phyloP scores from a whole-genome alignment of 2,113 vertebrate genomes.

The Crotalus tigris region DNA sequence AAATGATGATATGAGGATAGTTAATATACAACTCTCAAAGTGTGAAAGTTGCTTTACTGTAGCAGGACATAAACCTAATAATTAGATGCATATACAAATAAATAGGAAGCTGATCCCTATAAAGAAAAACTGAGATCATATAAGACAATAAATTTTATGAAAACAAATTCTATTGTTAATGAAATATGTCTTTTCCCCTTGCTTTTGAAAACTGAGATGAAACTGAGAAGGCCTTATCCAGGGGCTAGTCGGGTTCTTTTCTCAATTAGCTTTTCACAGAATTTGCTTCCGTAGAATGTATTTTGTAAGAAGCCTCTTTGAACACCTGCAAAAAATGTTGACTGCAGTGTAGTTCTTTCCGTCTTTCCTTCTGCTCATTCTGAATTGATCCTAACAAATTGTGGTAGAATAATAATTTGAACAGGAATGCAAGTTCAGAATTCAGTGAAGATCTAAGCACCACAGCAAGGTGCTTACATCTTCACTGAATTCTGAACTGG shows the following conservation, averaged over 20 bases:
- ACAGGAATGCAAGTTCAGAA: neutral
- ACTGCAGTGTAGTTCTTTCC: neutral
- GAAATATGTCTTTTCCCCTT: neutral
- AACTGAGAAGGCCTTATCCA: neutral
- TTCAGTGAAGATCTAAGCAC: neutral
- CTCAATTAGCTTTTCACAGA: neutral
- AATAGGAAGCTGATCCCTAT: neutral
- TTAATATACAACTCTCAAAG: neutral
- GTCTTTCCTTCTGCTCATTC: neutral
- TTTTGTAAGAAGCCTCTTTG: neutral
- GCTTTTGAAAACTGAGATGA: neutral
- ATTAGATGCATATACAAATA: neutral
- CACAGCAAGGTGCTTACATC: neutral
- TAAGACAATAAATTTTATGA: neutral
- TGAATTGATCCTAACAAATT: neutral
- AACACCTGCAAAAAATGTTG: neutral
- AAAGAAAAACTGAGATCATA: neutral
- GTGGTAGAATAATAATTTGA: neutral
- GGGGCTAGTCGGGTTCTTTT: neutral
- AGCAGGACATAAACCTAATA: neutral
- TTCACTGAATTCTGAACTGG: neutral
- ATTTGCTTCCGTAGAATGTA: neutral
- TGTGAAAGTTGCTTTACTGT: neutral
- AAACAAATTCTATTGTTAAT: neutral
- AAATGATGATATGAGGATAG: neutral